phyloP scores from a whole-genome alignment of 2,113 vertebrate species.

The Romanogobio albipinnatus region DNA sequence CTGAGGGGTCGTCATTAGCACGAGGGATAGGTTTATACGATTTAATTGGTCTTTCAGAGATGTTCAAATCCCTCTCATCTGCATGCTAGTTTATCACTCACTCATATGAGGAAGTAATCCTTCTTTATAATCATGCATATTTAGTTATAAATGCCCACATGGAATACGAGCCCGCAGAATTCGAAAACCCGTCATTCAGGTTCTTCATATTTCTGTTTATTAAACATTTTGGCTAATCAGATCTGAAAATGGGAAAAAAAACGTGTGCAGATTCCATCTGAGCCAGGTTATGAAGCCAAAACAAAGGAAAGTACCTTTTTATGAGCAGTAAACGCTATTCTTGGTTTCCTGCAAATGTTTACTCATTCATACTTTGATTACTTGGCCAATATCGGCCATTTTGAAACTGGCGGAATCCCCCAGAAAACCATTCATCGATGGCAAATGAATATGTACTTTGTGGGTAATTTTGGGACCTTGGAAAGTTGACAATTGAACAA shows the following conservation, averaged over 20 bases:
- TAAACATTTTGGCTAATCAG: not conserved
- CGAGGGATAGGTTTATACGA: not conserved
- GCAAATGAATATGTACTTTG: not conserved
- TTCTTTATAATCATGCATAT: not conserved
- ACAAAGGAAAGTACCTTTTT: not conserved
- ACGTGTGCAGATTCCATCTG: not conserved
- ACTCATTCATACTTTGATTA: too few species aligned
- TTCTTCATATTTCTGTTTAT: not conserved
- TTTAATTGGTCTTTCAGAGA: conserved; percentile 11
- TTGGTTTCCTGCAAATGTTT: too few species aligned
- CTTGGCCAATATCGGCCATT: not conserved
- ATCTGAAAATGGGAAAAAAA: not conserved
- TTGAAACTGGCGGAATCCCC: not conserved
- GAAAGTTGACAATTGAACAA: not conserved
- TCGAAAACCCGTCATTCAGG: not conserved
- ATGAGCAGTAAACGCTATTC: too few species aligned
- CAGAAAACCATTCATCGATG: not conserved
- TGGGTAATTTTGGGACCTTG: not conserved
- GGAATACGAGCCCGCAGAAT: not conserved
- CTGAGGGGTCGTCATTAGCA: conserved; percentile 8
- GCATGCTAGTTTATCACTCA: not conserved
- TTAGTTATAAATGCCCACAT: not conserved
- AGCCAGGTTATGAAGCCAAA: not conserved
- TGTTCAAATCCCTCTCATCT: not conserved
- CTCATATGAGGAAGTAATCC: conserved; percentile 4